A percentile compares a stretch with the other conserved stretches of the same genome.
Evolutionary conservation across 2,888 invertebrate genomes (phyloP).

Genomic region (Ganaspis brasiliensis): DNA sequence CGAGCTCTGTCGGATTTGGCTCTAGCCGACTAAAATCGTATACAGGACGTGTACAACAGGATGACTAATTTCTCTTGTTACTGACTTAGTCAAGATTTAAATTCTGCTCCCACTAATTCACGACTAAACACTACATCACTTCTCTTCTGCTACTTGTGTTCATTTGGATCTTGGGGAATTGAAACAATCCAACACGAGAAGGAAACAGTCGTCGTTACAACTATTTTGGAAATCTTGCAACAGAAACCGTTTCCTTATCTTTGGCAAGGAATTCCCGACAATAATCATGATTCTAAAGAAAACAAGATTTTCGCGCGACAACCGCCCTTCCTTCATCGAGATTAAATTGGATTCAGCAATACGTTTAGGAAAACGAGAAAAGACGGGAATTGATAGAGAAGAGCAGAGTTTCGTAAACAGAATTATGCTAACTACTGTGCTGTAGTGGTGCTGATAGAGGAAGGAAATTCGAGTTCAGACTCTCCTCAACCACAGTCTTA

Average conservation of each 20-base stretch:
- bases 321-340: conserved; percentile 57
- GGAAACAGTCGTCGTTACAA: no score
- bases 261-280: no score
- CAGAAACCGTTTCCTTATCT: no score
- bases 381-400: conserved; percentile 44
- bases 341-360: conserved; percentile 70
- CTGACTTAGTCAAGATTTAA: background rate
- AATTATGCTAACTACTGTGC: conserved; percentile 81
- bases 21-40: conserved; percentile 7
- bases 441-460: conserved; percentile 62
- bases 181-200: no score
- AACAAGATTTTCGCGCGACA: conserved; percentile 17
- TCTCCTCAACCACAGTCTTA: conserved; percentile 56
- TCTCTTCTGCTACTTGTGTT: background rate
- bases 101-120: background rate
- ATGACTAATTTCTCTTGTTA: conserved; percentile 7
- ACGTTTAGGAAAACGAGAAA: conserved; percentile 61
- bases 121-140: background rate
- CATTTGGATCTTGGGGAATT: background rate
- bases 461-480: conserved; percentile 67
- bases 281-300: conserved; percentile 9
- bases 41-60: background rate
- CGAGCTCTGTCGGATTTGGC: conserved; percentile 45
- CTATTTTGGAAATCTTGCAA: no score
- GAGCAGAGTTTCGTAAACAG: conserved; percentile 80